These are phyloP conservation scores for Cistogaster globosa DNA, from an alignment of 2,888 invertebrate species.

Conservation along the genomic window DNA sequence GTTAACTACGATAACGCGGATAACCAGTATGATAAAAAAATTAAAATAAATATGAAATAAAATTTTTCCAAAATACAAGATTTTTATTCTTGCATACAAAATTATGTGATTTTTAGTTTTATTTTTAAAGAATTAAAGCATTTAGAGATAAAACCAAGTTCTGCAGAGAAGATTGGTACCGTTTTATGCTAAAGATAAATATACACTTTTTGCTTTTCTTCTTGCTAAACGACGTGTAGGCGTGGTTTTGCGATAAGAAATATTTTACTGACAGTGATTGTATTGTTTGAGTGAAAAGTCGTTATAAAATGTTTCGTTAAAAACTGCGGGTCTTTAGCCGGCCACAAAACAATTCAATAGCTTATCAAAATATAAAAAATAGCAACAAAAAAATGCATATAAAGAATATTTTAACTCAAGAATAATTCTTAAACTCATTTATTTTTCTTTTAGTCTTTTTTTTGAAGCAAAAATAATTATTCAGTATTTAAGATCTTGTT, in stretches of 20 bases:
- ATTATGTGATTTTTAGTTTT: constrained; percentile 25
- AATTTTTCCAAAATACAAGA: constrained; percentile 34
- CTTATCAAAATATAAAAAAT: constrained; percentile 44
- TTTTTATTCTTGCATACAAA: not conserved
- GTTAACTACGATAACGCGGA: not conserved
- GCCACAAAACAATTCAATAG: constrained; percentile 50
- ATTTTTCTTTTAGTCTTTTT: not conserved
- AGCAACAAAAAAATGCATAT: constrained; percentile 28
- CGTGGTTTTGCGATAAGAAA: constrained; percentile 72
- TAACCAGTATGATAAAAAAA: not conserved
- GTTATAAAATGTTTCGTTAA: constrained; percentile 20
- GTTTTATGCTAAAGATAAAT: constrained; percentile 54
- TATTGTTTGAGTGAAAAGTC: constrained; percentile 39
- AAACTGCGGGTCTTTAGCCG: constrained; percentile 61
- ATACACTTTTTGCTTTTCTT: not conserved
- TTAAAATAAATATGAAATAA: not conserved
- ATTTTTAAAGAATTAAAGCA: not conserved
- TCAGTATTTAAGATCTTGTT: constrained; percentile 66
- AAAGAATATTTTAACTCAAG: constrained; percentile 39
- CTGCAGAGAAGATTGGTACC: constrained; percentile 37
- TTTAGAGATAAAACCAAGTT: constrained; percentile 52
- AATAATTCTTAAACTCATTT: constrained; percentile 51
- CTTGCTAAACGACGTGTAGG: constrained; percentile 66
- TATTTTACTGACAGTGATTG: constrained; percentile 32
- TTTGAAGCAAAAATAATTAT: constrained; percentile 39